Evolutionary conservation across 2,113 vertebrate genomes (phyloP).

Genomic region (Aythya baeri): DNA sequence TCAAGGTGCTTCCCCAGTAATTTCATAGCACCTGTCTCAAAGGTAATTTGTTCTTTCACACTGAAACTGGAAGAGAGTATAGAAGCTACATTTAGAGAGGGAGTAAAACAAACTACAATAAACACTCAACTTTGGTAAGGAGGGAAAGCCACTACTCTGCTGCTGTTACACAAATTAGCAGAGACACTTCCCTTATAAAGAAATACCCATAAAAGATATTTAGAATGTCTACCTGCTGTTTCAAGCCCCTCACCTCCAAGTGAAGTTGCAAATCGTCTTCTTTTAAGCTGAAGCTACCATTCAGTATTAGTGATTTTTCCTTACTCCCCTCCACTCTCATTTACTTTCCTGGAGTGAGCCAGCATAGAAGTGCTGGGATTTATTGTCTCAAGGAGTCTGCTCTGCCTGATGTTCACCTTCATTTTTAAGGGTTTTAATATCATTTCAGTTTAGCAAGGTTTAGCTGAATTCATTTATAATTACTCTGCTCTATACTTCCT

Average conservation of each 20-base stretch:
- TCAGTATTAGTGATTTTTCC: not conserved
- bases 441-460: not conserved
- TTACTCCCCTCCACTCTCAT: not conserved
- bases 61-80: not conserved
- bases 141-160: not conserved
- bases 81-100: not conserved
- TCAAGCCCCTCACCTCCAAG: not conserved
- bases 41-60: not conserved
- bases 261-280: not conserved
- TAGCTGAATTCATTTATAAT: not conserved
- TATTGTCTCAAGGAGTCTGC: not conserved
- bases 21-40: not conserved
- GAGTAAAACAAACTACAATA: not conserved
- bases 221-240: not conserved
- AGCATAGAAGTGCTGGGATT: not conserved
- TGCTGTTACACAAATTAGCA: not conserved
- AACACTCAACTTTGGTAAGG: not conserved
- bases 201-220: not conserved
- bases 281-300: not conserved
- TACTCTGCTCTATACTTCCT: not conserved
- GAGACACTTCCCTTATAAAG: not conserved
- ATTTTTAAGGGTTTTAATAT: not conserved
- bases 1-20: not conserved
- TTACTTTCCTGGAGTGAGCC: not conserved
- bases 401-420: not conserved